Evolutionary conservation across 2,113 vertebrate species (phyloP).

Genomic region (Nothoprocta perdicaria): DNA sequence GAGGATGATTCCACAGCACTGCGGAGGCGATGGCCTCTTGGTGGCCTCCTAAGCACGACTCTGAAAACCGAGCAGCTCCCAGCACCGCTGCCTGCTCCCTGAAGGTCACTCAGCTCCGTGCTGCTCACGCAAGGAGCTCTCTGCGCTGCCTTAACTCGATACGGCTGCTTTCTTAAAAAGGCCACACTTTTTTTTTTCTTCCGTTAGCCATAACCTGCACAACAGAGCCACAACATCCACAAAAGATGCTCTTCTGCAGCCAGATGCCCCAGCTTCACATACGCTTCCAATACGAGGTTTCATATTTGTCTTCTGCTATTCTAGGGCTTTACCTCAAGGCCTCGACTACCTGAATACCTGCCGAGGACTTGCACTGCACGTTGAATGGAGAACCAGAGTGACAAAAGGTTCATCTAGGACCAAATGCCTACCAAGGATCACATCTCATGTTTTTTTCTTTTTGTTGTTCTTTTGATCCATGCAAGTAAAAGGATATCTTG

Average conservation of each 20-base stretch:
- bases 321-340: not conserved
- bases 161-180: not conserved
- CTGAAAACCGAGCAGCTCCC: not conserved
- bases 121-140: not conserved
- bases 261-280: not conserved
- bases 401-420: not conserved
- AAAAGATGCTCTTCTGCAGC: not conserved
- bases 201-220: not conserved
- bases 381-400: not conserved
- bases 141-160: not conserved
- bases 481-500: conserved; percentile 11
- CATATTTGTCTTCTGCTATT: not conserved
- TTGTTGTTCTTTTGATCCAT: not conserved
- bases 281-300: not conserved
- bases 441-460: not conserved
- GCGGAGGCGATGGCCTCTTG: not conserved
- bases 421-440: not conserved
- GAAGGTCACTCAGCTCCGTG: not conserved
- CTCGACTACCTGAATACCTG: not conserved
- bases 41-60: not conserved
- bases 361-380: not conserved
- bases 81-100: not conserved
- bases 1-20: not conserved
- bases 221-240: not conserved
- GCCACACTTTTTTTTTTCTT: not conserved